Percentiles rank a stretch among this genome's conserved stretches.
Evolutionary conservation across 2,113 vertebrate species (phyloP).

Genomic region (Polypterus senegalus): DNA sequence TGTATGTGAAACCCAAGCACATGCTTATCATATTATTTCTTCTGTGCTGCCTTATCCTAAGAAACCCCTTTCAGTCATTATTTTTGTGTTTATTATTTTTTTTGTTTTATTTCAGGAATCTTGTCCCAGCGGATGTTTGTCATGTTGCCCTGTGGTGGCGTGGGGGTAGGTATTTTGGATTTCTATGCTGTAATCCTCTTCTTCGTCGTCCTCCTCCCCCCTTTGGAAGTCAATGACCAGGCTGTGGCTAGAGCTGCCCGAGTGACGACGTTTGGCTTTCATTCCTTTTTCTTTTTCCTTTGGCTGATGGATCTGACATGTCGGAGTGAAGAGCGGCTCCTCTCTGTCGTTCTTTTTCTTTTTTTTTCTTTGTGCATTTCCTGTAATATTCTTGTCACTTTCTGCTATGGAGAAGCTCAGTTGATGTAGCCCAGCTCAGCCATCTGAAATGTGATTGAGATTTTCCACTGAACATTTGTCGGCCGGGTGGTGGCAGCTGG

Average conservation of each 20-base stretch:
- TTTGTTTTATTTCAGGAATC: conserved; percentile 49
- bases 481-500: no score
- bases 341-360: neutral
- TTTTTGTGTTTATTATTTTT: no score
- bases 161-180: conserved; percentile 65
- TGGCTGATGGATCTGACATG: conserved; percentile 13
- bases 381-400: neutral
- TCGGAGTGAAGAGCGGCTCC: conserved; percentile 36
- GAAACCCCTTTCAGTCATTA: no score
- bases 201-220: conserved; percentile 29
- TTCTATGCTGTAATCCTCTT: neutral
- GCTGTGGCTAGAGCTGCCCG: neutral
- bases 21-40: no score
- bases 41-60: no score
- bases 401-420: neutral
- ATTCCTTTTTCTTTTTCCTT: conserved; percentile 27
- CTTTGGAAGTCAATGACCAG: conserved; percentile 21
- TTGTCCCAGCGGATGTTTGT: conserved; percentile 70
- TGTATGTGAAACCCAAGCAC: no score
- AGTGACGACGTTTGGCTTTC: conserved; percentile 29
- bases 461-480: neutral
- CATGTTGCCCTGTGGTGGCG: conserved; percentile 80
- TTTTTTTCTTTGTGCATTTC: neutral
- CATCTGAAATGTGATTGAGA: neutral
- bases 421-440: neutral